A percentile compares a stretch with the other conserved stretches of the same genome.
These are phyloP conservation scores for Nyctereutes procyonoides DNA, from an alignment of 2,113 vertebrate species.

Conservation along the genomic window DNA sequence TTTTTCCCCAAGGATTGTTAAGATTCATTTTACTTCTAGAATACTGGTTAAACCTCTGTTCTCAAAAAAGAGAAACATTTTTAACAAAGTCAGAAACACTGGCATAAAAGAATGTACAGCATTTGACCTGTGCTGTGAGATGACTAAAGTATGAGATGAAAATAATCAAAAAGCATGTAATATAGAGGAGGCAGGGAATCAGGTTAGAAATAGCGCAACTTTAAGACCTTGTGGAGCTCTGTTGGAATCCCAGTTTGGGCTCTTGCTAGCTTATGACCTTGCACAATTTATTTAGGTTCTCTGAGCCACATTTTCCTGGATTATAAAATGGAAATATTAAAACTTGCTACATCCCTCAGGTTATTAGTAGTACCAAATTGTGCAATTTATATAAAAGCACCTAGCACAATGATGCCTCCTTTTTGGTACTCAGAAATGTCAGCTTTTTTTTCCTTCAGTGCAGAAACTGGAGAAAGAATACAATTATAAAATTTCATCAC, in stretches of 20 bases:
- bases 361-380: neutral
- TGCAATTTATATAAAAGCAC: neutral
- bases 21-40: constrained; percentile 39
- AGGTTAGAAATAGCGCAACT: constrained; percentile 32
- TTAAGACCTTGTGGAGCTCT: neutral
- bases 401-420: neutral
- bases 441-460: neutral
- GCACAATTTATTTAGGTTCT: constrained; percentile 43
- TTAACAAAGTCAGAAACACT: constrained; percentile 58
- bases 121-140: constrained; percentile 61
- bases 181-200: neutral
- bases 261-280: constrained; percentile 53
- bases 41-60: constrained; percentile 49
- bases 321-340: constrained; percentile 59
- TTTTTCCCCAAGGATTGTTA: neutral
- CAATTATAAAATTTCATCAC: neutral
- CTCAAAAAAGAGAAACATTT: constrained; percentile 49
- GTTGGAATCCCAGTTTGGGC: constrained; percentile 22
- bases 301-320: constrained; percentile 26
- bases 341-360: neutral
- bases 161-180: constrained; percentile 56
- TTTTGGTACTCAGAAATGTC: constrained; percentile 45
- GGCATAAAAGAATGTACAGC: constrained; percentile 55
- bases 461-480: constrained; percentile 26
- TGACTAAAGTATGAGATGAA: constrained; percentile 43